Base-by-base conservation (phyloP, 2,113 vertebrate genomes). In the Orycteropus afer region DNA sequence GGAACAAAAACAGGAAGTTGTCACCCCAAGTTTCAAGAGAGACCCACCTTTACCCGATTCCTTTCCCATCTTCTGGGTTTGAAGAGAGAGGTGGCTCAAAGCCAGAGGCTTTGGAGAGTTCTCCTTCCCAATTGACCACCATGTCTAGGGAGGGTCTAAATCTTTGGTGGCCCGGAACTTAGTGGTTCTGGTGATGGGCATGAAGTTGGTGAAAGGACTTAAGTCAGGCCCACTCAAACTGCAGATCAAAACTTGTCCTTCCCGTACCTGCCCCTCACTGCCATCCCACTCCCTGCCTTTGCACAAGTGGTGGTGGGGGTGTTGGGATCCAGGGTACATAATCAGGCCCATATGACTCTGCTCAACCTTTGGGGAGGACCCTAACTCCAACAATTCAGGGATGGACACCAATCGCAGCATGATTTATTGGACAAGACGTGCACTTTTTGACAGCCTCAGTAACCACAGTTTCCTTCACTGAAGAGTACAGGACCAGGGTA, bases 351-450 rank as follows among this genome's bases (percentile, higher is more conserved):
- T 34, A 81, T 65, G 80, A 69, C 83, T 79, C 51, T 82, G 80
- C 32, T 80, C 1, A 2, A 89, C 10, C 7, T 85, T 53, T 45
- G 81, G 81, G 74, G 42, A 95, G 90, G 88, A 94, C 78, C 69
- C 69, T 93, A 88, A 95, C 88, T 92, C 71, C 94, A 83, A 91
- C 61, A 65, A 95, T 69, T 69, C 91, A 96, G 83, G 83, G 59
- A 91, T 81, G 78, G 95, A 97, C 96, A 95, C 94, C 95, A 91
- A 96, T 97, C 97, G 97, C 97, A 98, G 97, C 98, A 86, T 97
- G 97, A 97, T 98, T 98, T 98, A 98, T 98, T 98, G 96, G 97
- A 98, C 95, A 97, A 98, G 97, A 98, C 98, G 98, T 98, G 98
- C 98, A 98, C 93, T 98, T 98, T 97, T 97, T 86, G 97, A 98